Evolutionary conservation across 2,797 vertebrate genomes (phyloP), one percentile per base, ranked within the genome.

Genomic region (Cyclura pinguis): DNA sequence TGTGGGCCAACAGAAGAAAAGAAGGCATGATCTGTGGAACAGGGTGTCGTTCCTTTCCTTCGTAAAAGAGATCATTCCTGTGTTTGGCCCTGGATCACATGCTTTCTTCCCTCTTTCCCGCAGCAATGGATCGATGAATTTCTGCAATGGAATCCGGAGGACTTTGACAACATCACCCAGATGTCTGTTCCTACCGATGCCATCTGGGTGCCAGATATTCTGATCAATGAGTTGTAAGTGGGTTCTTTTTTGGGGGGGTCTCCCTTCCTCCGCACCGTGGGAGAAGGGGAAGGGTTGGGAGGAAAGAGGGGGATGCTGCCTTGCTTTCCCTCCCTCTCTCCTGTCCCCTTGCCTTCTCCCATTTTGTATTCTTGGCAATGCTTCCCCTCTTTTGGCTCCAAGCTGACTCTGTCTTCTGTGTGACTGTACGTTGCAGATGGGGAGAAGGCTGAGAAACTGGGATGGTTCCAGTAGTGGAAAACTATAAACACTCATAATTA

Each of bases 201-300:
- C 87, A 97, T 99, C 93, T 99, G 99, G 99, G 97, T 99, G 81
- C 99, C 99, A 0, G 99, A 99, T 96, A 99, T 99, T 94, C 98
- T 99, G 96, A 99, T 99, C 97, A 99, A 99, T 0, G 99, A 99
- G 94, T 99, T 99, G 99, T 99, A 97, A 98, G 98, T 97, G 47
- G 22, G 35, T 0, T 0, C 1, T 27, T 16, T 80, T 10, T 1
- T 14, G 0, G 0, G 73, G 42, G 8, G n/a, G 57, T 27, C 55
- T 8, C 29, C 4, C 35, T 12, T 8, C 18, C 6, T n/a, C 52
- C 69, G 47, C 12, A 62, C 6, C 42, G 38, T 7, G 67, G 67
- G 47, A 5, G 18, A 14, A 32, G 47, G 4, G 59, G 4, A 4
- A 32, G 16, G n/a, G 8, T 20, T 57, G 29, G 64, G 35, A 52